Base-by-base conservation (phyloP, 2,888 invertebrate species). In the Geotrupes spiniger region DNA sequence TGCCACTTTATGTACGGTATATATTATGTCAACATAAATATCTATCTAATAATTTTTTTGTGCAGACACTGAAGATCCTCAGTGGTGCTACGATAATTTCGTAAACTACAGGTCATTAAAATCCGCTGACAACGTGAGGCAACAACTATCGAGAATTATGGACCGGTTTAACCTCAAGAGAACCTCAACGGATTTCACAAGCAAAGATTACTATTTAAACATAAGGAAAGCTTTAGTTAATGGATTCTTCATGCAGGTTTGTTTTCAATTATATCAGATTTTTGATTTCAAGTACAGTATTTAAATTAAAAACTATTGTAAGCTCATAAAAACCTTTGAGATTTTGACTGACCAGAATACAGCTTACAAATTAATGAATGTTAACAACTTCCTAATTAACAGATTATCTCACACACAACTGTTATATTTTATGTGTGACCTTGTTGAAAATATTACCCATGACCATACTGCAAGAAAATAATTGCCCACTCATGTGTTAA, bases 61-160 rank as follows among this genome's bases (percentile, higher is more conserved):
- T 71, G n/a, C 70, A 98, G 97, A 95, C 71, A 88, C 89, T 77
- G 99, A 99, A 75, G 98, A 98, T 74, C 91, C 94, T 0, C 93
- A 96, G 73, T 99, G 99, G 99, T 99, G 98, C 72, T 99, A 97
- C 67, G 97, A 99, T 70, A 99, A 99, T 77, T 99, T 98, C 73
- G 90, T 99, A 59, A 99, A 99, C 81, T 99, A 92, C 76, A 85
- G 99, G 56, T 96, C 98, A 0, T 78, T 99, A 51, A 99, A 99
- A 74, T 96, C 95, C 27, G 98, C 97, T 0, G 99, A 99, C 74
- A 98, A 99, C 73, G 98, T 99, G 5, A 80, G 99, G 2, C 92
- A 94, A 63, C 99, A 99, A 68, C 79, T 99, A 65, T 92, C 95
- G 28, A 80, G 98, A 61, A 98, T 99, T 61, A 99, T 99, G 99